Evolutionary conservation across 2,113 vertebrate genomes (phyloP), one percentile per base, ranked within the genome.

Genomic region (Brachyistius frenatus): DNA sequence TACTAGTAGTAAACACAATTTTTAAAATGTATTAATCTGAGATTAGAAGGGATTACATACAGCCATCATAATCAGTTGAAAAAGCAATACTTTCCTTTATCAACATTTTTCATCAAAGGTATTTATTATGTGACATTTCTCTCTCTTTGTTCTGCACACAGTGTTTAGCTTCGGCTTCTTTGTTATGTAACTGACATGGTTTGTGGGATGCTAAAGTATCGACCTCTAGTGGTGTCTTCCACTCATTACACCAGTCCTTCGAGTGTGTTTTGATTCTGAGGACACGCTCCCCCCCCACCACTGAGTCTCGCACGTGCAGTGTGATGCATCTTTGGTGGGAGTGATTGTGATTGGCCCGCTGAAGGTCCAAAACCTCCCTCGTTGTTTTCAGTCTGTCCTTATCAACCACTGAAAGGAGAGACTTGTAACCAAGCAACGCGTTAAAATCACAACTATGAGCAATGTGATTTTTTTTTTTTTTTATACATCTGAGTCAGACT

Each of bases 111-210:
- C 44, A 72, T 73, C n/a, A 47, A 30, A 14, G 1, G 2, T 47
- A 23, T 68, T 31, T 62, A 39, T 61, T 49, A 2, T 66, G 23
- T 74, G 41, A 14, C 8, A 39, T 55, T 49, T 32, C 14, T 63
- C 33, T 65, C 5, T 30, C 65, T 87, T 88, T 88, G 76, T 87
- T 76, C 58, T 60, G 53, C 52, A 62, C 7, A 57, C 47, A 50
- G 5, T 86, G 74, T 91, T 73, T 85, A 78, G 69, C 68, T 52
- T 14, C 1, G 67, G 30, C 69, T 72, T 41, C 75, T 91, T 84
- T 89, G 85, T 91, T 91, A 91, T 73, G 85, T 87, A 89, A 91
- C 75, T 49, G 57, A 39, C 77, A 66, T 50, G 16, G 44, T 84
- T 80, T 50, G 4, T 33, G n/a, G 39, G 15, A 33, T 78, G 82